Evolutionary conservation across 2,797 vertebrate species (phyloP).

Genomic region (Champsocephalus esox): DNA sequence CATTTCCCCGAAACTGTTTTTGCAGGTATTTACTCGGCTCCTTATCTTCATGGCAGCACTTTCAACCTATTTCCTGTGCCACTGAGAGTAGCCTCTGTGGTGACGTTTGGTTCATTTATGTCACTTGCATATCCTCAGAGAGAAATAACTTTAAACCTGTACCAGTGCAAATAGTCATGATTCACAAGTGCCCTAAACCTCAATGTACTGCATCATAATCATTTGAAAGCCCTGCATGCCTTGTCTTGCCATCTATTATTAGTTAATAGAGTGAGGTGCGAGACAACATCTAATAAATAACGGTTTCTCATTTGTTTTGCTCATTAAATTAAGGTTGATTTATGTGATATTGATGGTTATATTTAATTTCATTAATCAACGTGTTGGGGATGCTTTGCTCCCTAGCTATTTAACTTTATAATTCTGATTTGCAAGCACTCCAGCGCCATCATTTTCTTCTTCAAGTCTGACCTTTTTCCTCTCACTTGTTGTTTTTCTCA

Average conservation of each 20-base stretch:
- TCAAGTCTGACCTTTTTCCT: constrained; percentile 54
- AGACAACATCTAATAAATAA: constrained; percentile 17
- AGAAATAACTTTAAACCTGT: constrained; percentile 10
- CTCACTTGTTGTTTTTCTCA: constrained; percentile 13
- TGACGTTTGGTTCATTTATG: not conserved
- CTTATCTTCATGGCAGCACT: too few relatives aligned
- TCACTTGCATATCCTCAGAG: constrained; percentile 14
- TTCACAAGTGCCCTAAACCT: not conserved
- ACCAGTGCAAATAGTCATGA: not conserved
- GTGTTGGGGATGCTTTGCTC: not conserved
- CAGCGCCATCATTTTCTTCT: constrained; percentile 19
- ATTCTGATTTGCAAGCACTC: constrained; percentile 17
- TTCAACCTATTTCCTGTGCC: not conserved
- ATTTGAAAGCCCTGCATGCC: not conserved
- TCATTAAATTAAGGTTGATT: constrained; percentile 28
- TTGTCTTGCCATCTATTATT: constrained; percentile 2
- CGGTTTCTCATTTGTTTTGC: constrained; percentile 4
- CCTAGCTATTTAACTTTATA: constrained; percentile 1
- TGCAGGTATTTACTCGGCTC: too few relatives aligned
- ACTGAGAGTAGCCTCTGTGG: constrained; percentile 1
- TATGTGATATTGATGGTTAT: constrained; percentile 16
- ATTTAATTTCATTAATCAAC: not conserved
- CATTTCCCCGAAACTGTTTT: too few relatives aligned
- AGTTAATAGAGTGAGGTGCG: constrained; percentile 4
- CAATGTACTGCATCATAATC: not conserved